Evolutionary conservation across 2,797 vertebrate species (phyloP).

Genomic region (Strix occidentalis): DNA sequence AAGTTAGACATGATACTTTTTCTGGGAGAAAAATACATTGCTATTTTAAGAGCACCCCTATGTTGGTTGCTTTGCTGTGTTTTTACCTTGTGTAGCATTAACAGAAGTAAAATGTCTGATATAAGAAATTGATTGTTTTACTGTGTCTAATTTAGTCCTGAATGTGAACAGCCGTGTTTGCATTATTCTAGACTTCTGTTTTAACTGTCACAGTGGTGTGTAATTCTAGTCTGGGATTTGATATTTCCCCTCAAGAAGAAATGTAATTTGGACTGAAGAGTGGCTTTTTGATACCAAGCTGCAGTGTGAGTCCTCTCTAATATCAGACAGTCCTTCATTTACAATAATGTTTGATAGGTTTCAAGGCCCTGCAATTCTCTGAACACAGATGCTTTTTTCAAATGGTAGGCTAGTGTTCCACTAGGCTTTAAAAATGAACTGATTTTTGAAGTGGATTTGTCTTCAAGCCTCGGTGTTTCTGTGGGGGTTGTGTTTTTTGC

Average conservation of each 20-base stretch:
- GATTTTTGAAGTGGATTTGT: neutral
- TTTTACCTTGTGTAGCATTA: neutral
- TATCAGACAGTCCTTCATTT: neutral
- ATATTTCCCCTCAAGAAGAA: neutral
- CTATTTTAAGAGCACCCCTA: neutral
- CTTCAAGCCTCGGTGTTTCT: neutral
- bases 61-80: constrained; percentile 2
- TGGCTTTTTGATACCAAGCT: neutral
- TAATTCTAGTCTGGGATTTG: neutral
- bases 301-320: neutral
- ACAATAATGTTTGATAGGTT: neutral
- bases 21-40: neutral
- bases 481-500: neutral
- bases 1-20: constrained; percentile 1
- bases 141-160: neutral
- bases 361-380: neutral
- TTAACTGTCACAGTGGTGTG: neutral
- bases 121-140: constrained; percentile 19
- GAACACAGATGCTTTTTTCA: neutral
- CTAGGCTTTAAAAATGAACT: neutral
- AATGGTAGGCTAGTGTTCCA: neutral
- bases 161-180: neutral
- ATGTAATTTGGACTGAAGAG: neutral
- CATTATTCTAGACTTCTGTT: neutral
- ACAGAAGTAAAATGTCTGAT: constrained; percentile 7